These are phyloP conservation scores for Ictalurus furcatus DNA, from an alignment of 2,113 vertebrate genomes.

Conservation along the genomic window DNA sequence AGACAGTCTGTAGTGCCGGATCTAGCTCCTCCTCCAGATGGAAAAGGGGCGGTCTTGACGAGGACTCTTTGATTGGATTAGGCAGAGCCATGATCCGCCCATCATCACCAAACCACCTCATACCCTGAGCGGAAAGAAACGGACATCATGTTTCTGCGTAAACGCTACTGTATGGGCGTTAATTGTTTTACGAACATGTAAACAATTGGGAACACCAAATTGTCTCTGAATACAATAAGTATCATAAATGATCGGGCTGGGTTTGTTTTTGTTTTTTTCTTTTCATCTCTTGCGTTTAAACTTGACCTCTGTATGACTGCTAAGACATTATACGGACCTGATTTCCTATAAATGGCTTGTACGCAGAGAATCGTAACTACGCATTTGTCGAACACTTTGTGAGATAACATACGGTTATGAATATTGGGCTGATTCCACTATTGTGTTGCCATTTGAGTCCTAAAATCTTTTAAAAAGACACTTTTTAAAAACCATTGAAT, in stretches of 20 bases:
- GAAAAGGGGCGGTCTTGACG: constrained; percentile 79
- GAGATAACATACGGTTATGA: neutral
- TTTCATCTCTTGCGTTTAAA: neutral
- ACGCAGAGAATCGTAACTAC: neutral
- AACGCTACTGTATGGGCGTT: no score
- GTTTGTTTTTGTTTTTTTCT: neutral
- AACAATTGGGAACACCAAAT: neutral
- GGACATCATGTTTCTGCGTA: neutral
- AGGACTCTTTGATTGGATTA: constrained; percentile 85
- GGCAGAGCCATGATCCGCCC: constrained; percentile 87
- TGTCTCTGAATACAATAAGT: neutral
- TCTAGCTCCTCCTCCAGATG: constrained; percentile 74
- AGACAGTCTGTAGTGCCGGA: constrained; percentile 79
- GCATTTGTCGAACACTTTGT: neutral
- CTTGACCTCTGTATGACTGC: neutral
- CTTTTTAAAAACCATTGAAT: neutral
- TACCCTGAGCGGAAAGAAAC: constrained; percentile 71
- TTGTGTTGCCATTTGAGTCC: neutral
- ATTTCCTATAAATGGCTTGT: neutral
- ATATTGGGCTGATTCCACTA: neutral
- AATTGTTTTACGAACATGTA: neutral
- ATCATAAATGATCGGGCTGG: neutral
- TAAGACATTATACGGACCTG: neutral
- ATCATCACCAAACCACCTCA: constrained; percentile 93
- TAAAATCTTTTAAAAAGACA: neutral